Percentiles rank a stretch among this genome's conserved stretches.
phyloP scores from a whole-genome alignment of 2,113 vertebrate genomes.

The Cardinalis cardinalis region DNA sequence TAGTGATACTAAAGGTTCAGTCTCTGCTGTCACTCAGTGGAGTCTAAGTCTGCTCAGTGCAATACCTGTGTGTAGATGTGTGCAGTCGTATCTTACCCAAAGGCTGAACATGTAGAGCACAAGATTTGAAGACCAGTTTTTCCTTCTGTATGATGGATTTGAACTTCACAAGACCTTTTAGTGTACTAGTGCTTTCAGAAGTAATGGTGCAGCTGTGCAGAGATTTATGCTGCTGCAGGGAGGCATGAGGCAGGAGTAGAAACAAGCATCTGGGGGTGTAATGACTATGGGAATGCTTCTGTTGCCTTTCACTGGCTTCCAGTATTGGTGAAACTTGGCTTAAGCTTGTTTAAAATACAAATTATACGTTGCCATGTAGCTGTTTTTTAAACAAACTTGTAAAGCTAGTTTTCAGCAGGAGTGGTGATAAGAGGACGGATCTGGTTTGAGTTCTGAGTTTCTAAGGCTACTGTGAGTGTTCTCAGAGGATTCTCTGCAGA shows the following conservation, averaged over 20 bases:
- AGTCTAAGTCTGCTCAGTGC: not conserved
- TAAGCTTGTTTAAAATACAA: not conserved
- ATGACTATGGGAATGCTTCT: not conserved
- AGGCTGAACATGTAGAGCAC: not conserved
- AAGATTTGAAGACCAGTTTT: not conserved
- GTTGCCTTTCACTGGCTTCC: not conserved
- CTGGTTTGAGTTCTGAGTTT: not conserved
- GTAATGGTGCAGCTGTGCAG: not conserved
- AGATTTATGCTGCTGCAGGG: not conserved
- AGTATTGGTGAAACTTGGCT: slow-evolving; percentile 1
- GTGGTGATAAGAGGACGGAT: not conserved
- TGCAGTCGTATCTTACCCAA: not conserved
- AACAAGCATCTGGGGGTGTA: not conserved
- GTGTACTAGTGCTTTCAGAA: not conserved
- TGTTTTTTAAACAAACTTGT: not conserved
- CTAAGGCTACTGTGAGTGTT: not conserved
- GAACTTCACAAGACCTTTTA: not conserved
- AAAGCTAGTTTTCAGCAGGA: slow-evolving; percentile 12
- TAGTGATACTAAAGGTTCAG: slow-evolving; percentile 26
- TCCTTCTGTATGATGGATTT: not conserved
- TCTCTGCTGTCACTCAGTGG: not conserved
- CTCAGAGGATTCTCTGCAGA: not conserved
- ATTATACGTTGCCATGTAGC: not conserved
- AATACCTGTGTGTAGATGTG: not conserved
- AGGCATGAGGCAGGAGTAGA: not conserved